A percentile compares a stretch with the other conserved stretches of the same genome.
These are phyloP conservation scores for Acheta domesticus DNA, from an alignment of 2,888 invertebrate genomes.

Conservation along the genomic window DNA sequence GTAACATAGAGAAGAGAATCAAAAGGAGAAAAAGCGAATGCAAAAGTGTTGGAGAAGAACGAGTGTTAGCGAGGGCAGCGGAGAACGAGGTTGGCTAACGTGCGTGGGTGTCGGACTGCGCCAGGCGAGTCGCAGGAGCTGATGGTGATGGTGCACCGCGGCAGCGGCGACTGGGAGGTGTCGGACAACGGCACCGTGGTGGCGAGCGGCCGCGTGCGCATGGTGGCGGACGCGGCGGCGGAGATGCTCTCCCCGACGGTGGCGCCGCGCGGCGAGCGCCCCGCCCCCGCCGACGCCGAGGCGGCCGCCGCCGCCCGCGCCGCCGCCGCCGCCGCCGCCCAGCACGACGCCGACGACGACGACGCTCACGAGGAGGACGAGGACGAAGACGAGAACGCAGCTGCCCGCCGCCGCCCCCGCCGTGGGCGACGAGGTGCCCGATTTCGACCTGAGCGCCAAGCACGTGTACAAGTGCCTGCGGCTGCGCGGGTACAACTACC, in stretches of 20 bases:
- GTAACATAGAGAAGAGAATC: no score
- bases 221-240: neutral
- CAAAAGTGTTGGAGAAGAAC: no score
- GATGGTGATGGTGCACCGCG: neutral
- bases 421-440: neutral
- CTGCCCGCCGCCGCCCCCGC: neutral
- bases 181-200: neutral
- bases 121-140: neutral
- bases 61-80: no score
- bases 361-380: neutral
- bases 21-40: no score
- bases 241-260: neutral
- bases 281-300: neutral
- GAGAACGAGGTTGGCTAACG: no score
- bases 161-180: neutral
- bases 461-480: slow-evolving; percentile 7
- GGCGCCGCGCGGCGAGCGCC: neutral
- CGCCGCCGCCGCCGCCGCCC: neutral
- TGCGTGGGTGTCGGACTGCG: no score
- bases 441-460: neutral
- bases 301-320: neutral
- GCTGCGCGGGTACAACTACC: slow-evolving; percentile 1
- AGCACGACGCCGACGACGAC: no score
- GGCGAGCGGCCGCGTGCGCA: neutral
- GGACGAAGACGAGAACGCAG: neutral